Evolutionary conservation across 2,888 invertebrate genomes (phyloP).

Genomic region (Orthosia gracilis): DNA sequence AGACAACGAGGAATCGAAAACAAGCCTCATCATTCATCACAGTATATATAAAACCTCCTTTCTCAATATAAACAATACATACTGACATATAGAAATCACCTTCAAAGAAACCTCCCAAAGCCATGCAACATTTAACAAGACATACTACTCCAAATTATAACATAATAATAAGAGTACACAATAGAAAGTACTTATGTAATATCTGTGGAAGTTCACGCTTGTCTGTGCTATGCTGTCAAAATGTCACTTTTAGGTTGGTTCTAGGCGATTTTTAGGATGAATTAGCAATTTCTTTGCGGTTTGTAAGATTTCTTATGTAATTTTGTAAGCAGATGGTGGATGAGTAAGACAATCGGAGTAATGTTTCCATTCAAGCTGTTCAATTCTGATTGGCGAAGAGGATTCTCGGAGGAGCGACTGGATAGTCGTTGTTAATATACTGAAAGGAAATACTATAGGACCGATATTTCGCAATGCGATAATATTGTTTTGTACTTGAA

Average conservation of each 20-base stretch:
- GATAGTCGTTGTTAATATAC: too few species aligned
- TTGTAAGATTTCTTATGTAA: conserved; percentile 16
- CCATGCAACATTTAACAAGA: conserved; percentile 49
- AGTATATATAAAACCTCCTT: conserved; percentile 16
- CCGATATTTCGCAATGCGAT: not conserved
- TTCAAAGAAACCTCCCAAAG: conserved; percentile 27
- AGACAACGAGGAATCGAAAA: not conserved
- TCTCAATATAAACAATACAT: conserved; percentile 24
- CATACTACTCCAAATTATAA: conserved; percentile 43
- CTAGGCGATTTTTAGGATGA: conserved; percentile 34
- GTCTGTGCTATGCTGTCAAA: conserved; percentile 43
- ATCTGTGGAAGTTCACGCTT: conserved; percentile 59
- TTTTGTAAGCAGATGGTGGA: not conserved
- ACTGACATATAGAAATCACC: conserved; percentile 25
- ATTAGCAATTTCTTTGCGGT: conserved; percentile 45
- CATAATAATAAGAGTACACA: conserved; percentile 67
- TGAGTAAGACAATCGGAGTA: not conserved
- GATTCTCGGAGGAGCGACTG: too few species aligned
- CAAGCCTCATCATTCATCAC: not conserved
- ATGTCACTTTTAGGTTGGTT: conserved; percentile 35
- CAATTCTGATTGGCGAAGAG: not conserved
- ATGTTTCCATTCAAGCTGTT: not conserved
- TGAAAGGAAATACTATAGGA: not conserved
- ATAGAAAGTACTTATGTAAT: conserved; percentile 76
- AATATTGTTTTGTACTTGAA: conserved; percentile 21